Conservation (phyloP, 2,797 vertebrate species). For the Microhierax caerulescens region DNA sequence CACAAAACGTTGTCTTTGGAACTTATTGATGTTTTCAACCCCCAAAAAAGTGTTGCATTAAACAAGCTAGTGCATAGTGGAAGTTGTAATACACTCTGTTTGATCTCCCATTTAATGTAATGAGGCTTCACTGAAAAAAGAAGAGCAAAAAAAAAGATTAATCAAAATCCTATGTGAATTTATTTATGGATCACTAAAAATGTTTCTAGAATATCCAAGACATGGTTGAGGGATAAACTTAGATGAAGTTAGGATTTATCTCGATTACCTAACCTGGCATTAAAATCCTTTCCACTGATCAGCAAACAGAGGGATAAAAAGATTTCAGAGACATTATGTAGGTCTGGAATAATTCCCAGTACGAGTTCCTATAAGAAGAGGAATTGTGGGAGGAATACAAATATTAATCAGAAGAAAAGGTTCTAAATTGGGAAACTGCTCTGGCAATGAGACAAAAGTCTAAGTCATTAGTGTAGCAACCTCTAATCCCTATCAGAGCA, state of each 20-base stretch:
- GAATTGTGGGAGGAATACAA: conserved; percentile 72
- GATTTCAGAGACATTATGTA: conserved; percentile 71
- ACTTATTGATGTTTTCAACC: neutral
- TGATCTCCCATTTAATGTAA: conserved; percentile 49
- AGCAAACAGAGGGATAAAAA: conserved; percentile 72
- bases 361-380: conserved; percentile 62
- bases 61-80: neutral
- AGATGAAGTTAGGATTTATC: conserved; percentile 70
- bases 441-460: conserved; percentile 67
- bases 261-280: conserved; percentile 70
- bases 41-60: neutral
- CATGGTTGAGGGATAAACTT: conserved; percentile 63
- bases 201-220: conserved; percentile 66
- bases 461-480: conserved; percentile 67
- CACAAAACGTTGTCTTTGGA: neutral
- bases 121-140: conserved; percentile 30
- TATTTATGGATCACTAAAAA: conserved; percentile 69
- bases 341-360: conserved; percentile 70
- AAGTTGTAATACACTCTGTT: conserved; percentile 8
- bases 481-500: conserved; percentile 64
- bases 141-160: conserved; percentile 17
- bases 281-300: conserved; percentile 69
- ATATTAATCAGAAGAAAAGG: conserved; percentile 71
- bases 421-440: conserved; percentile 67
- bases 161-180: conserved; percentile 60